These are phyloP conservation scores for Teleopsis dalmanni DNA, from an alignment of 1,140 invertebrate genomes.

Conservation along the genomic window DNA sequence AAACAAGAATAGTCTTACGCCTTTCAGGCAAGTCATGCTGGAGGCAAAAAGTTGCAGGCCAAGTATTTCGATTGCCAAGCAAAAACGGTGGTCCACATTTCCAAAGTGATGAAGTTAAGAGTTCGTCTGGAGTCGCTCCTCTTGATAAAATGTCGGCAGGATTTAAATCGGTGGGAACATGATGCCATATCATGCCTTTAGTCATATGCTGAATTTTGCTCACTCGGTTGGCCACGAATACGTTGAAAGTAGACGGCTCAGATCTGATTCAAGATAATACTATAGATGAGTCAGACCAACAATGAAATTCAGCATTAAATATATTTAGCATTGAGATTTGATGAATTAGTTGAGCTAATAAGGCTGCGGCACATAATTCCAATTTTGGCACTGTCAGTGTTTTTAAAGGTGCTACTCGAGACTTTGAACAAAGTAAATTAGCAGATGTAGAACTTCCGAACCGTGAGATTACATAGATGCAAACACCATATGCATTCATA, in stretches of 20 bases:
- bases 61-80: not conserved
- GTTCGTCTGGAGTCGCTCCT: slow-evolving; percentile 18
- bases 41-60: not conserved
- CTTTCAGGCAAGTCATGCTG: not conserved
- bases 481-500: no score
- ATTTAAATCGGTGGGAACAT: slow-evolving; percentile 30
- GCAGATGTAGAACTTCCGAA: no score
- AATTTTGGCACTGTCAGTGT: not conserved
- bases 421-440: not conserved
- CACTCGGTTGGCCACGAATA: slow-evolving; percentile 3
- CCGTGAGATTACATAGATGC: no score
- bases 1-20: not conserved
- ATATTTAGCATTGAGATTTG: not conserved
- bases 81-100: slow-evolving; percentile 30
- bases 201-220: not conserved
- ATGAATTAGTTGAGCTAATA: not conserved
- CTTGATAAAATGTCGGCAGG: slow-evolving; percentile 36
- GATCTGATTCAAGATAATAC: not conserved
- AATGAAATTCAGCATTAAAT: not conserved
- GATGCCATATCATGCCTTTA: slow-evolving; percentile 20
- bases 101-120: slow-evolving; percentile 27
- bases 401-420: not conserved
- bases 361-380: not conserved
- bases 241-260: not conserved
- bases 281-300: slow-evolving; percentile 3